phyloP scores from a whole-genome alignment of 2,797 vertebrate species.

The Amazonetta brasiliensis region DNA sequence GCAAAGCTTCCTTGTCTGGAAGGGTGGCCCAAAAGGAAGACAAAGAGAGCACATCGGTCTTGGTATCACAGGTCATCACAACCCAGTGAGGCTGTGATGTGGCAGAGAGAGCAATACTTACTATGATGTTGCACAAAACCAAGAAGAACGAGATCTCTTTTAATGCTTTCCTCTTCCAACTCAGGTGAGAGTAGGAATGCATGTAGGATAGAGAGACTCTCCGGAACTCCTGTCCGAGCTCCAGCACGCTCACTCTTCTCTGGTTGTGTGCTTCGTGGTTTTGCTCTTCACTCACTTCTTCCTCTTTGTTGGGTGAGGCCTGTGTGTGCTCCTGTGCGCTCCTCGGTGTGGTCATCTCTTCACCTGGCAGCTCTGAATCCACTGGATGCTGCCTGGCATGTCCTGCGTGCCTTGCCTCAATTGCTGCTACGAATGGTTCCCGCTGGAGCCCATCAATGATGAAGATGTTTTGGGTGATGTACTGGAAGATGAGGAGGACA shows the following conservation, averaged over 20 bases:
- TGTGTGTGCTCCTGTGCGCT: neutral
- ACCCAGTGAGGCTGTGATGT: neutral
- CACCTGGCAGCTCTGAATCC: neutral
- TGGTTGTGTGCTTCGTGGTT: neutral
- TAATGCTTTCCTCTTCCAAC: slow-evolving; percentile 82
- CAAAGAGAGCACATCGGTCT: rapidly evolving
- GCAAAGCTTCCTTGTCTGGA: neutral
- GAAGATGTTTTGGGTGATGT: slow-evolving; percentile 90
- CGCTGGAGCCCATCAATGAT: slow-evolving; percentile 90
- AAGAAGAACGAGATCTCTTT: slow-evolving; percentile 90
- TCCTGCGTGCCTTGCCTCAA: rapidly evolving
- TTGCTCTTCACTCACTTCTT: neutral
- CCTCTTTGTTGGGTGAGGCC: neutral
- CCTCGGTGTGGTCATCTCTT: neutral
- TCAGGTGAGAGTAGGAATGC: slow-evolving; percentile 64
- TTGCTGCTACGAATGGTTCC: neutral
- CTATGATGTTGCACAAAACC: slow-evolving; percentile 90
- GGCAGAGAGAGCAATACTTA: slow-evolving; percentile 71
- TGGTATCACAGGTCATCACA: rapidly evolving
- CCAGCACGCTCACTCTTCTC: slow-evolving; percentile 53
- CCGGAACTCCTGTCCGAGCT: slow-evolving; percentile 69
- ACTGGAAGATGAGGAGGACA: slow-evolving; percentile 86
- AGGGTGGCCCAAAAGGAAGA: neutral
- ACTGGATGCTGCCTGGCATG: rapidly evolving
- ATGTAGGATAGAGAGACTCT: slow-evolving; percentile 72